Base-by-base conservation (phyloP, 2,888 invertebrate genomes). In the Aphodius granarius region DNA sequence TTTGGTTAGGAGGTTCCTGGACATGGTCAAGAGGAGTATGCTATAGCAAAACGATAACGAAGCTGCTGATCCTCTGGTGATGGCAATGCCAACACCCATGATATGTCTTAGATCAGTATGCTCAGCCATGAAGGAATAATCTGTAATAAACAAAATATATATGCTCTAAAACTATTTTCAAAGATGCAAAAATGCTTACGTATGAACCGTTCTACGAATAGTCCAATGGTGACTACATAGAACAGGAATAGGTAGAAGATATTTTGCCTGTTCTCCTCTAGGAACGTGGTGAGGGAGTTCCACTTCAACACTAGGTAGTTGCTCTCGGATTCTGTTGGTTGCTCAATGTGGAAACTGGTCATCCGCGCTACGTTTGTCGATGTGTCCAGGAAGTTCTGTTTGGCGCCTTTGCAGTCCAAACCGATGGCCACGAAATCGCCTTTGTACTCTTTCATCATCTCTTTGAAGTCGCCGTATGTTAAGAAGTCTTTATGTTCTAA, bases 391-490 rank as follows among this genome's bases (percentile, higher is more conserved):
- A 97, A 97, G 86, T 97, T 97, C 84, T 97, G 97, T 83, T 97
- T 97, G 0, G 97, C 97, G 2, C 97, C 97, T 87, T 97, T 97
- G 85, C 97, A 97, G 83, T 97, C 97, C 78, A 97, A 88, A 0
- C 97, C 97, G 75, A 97, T 97, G 0, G 97, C 97, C 0, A 97
- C 96, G 84, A 97, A 97, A 84, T 97, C 97, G 0, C 97, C 97
- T 86, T 97, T 97, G 87, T 97, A 97, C 85, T 97, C 97, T 83
- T 95, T 96, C 97, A 97, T 97, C 96, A 97, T 96, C 13, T 95
- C 88, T 84, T 97, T 97, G 83, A 97, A 97, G 84, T 97, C 97
- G 74, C 92, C 93, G 85, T 97, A 97, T 0, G 96, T 96, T 6
- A 97, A 89, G 82, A 94, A 95, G 81, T 97, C 94, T 88, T 97